Base-by-base conservation (phyloP, 1,140 invertebrate genomes). In the Watersipora subatra region DNA sequence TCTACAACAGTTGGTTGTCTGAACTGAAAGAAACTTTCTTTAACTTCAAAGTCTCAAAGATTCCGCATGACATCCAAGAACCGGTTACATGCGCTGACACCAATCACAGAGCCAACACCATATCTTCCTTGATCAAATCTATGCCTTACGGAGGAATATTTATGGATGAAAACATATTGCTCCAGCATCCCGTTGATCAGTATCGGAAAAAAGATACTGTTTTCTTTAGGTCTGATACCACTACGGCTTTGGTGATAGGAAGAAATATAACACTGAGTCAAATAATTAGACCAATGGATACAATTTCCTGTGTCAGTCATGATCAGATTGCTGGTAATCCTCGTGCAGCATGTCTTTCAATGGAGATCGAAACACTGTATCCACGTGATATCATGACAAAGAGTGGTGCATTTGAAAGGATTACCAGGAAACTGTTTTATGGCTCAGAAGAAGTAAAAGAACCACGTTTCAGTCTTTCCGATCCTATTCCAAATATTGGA, bases 401-500 rank as follows among this genome's bases (percentile, higher is more conserved):
- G 17, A 27, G 61, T 3, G 56, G 55, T 34, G 29, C 64, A 34
- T 68, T 72, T 55, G 66, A 56, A 20, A 26, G 62, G 20, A 46
- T 68, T 1, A 59, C 62, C 19, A 57, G 71, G 46, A 68, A 66
- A 67, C 26, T 69, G 28, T 64, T 30, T 57, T 70, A 69, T 67
- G 69, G 71, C n/a, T 57, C 25, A 15, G 64, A 62, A 24, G 28
- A 66, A n/a, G 20, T 28, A 3, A 55, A 65, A 2, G 62, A 46
- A n/a, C 65, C 69, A n/a, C n/a, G 20, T 19, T 67, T 66, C 30
- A 30, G 63, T 20, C 55, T 66, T 67, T 30, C 12, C 19, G 55
- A 57, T 1, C 34, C 68, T 3, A 72, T 76, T n/a, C 74, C 74
- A 19, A 71, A 72, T 29, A 70, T 74, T 24, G 69, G 73, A 17